phyloP scores from a whole-genome alignment of 1,140 invertebrate species.

The Drosophila chauvacae region DNA sequence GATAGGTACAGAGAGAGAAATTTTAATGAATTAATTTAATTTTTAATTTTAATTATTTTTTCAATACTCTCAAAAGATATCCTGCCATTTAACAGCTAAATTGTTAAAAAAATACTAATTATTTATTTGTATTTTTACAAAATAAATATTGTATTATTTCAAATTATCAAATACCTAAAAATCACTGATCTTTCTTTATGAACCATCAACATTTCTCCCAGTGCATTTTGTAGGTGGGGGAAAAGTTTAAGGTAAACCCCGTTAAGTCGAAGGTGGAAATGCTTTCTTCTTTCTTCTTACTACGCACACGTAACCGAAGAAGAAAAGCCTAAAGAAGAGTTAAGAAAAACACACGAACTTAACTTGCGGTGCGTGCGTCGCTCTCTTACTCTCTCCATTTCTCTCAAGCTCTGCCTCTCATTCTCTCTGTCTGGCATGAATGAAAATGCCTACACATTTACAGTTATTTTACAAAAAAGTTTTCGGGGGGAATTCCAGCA shows the following conservation, averaged over 20 bases:
- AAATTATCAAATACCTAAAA: too few species aligned
- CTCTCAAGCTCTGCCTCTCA: neutral
- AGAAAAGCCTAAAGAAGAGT: constrained; percentile 27
- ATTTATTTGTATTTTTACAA: too few species aligned
- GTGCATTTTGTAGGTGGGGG: constrained; percentile 8
- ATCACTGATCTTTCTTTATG: neutral
- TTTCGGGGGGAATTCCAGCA: constrained; percentile 22
- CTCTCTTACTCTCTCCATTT: constrained; percentile 30
- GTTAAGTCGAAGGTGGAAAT: constrained; percentile 58
- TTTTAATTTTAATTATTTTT: too few species aligned
- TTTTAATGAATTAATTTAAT: too few species aligned
- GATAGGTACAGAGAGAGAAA: constrained; percentile 16
- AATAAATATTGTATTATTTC: too few species aligned
- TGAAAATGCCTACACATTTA: constrained; percentile 81
- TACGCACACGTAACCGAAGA: constrained; percentile 66
- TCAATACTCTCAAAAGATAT: too few species aligned
- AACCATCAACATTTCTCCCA: neutral
- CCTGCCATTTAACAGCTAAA: too few species aligned
- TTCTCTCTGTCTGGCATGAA: constrained; percentile 48
- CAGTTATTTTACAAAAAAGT: constrained; percentile 68
- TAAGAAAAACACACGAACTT: constrained; percentile 22
- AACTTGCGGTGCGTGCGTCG: constrained; percentile 69
- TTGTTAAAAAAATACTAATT: too few species aligned
- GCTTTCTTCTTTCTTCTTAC: constrained; percentile 52
- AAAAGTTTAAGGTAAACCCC: constrained; percentile 16